phyloP scores from a whole-genome alignment of 2,113 vertebrate species.

The Delphinapterus leucas region DNA sequence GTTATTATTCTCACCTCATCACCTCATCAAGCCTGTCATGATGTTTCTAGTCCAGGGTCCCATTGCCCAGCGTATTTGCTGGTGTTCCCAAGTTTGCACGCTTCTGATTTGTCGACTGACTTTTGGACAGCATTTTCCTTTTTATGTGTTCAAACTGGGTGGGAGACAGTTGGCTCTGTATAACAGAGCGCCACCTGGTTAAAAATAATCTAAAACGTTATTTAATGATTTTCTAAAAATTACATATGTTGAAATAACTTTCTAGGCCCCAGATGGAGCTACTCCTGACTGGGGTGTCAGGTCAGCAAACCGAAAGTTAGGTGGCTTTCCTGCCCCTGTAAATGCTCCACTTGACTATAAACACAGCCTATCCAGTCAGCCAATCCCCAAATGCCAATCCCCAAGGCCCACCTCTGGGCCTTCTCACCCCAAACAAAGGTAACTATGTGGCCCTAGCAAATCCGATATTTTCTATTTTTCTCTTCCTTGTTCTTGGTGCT shows the following conservation, averaged over 20 bases:
- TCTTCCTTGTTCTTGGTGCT: background rate
- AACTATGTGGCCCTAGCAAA: background rate
- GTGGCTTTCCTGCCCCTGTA: background rate
- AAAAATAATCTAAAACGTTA: background rate
- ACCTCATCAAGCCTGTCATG: background rate
- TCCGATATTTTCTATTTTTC: background rate
- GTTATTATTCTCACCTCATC: background rate
- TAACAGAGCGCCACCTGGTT: background rate
- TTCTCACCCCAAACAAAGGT: background rate
- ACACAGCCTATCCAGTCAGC: background rate
- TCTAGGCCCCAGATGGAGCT: background rate
- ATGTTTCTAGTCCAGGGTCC: background rate
- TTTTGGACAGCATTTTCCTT: background rate
- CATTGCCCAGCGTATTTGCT: background rate
- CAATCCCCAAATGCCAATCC: background rate
- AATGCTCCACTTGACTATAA: background rate
- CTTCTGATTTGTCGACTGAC: background rate
- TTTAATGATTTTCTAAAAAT: background rate
- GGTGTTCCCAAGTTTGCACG: background rate
- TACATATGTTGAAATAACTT: background rate
- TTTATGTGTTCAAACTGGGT: background rate
- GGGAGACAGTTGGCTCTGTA: background rate
- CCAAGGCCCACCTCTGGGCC: background rate
- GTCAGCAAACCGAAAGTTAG: background rate
- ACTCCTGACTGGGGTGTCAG: background rate